These are phyloP conservation scores for Leptura quadrifasciata DNA, from an alignment of 2,888 invertebrate genomes.

Conservation along the genomic window DNA sequence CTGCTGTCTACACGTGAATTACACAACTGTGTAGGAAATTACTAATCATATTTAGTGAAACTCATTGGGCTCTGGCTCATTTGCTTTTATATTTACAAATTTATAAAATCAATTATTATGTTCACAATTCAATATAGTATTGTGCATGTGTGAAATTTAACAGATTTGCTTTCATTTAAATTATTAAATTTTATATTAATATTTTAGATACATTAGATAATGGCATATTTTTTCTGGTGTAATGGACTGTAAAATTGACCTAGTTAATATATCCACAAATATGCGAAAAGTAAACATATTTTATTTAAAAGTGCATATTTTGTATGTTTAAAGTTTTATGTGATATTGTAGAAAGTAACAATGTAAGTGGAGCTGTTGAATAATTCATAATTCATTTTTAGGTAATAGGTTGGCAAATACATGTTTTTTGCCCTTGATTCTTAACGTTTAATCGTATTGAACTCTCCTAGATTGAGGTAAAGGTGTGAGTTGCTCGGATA, in stretches of 20 bases:
- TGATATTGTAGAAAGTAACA: constrained; percentile 18
- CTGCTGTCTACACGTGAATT: no score
- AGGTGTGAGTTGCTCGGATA: no score
- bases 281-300: neutral
- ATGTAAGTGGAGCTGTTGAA: constrained; percentile 23
- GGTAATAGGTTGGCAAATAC: neutral
- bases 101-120: neutral
- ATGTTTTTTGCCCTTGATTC: neutral
- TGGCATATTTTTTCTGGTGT: neutral
- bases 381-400: constrained; percentile 26
- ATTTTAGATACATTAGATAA: constrained; percentile 1
- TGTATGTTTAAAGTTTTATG: neutral
- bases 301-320: neutral
- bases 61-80: neutral
- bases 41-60: neutral
- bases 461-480: no score
- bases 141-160: neutral
- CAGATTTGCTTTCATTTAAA: neutral
- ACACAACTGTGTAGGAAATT: neutral
- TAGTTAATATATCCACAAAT: neutral
- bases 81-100: neutral
- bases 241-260: constrained; percentile 7
- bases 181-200: neutral
- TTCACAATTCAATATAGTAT: neutral
- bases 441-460: no score